phyloP scores from a whole-genome alignment of 2,888 invertebrate genomes.

The Clepsis dumicolana region DNA sequence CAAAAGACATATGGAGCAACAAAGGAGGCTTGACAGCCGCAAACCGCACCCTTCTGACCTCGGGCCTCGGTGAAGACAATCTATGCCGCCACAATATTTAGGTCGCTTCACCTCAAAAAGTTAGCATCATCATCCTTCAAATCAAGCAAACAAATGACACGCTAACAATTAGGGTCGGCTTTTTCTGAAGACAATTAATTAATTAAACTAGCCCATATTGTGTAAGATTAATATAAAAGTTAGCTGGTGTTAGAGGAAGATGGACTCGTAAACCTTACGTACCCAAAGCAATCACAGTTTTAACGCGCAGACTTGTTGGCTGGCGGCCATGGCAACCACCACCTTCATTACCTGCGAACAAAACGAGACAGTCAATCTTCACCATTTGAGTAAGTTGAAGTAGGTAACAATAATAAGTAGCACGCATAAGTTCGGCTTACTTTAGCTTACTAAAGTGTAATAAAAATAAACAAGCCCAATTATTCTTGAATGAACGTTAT shows the following conservation, averaged over 20 bases:
- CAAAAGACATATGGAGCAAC: constrained; percentile 24
- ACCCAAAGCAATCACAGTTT: constrained; percentile 62
- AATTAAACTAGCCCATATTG: constrained; percentile 12
- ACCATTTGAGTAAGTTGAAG: neutral
- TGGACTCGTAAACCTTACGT: constrained; percentile 45
- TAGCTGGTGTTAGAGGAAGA: constrained; percentile 6
- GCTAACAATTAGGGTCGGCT: constrained; percentile 63
- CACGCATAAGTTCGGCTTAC: neutral
- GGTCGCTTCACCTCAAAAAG: constrained; percentile 60
- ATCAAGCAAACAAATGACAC: constrained; percentile 62
- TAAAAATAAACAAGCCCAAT: neutral
- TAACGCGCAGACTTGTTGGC: constrained; percentile 53
- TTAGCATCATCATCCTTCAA: constrained; percentile 67
- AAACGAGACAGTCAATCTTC: constrained; percentile 28
- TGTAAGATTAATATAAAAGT: neutral
- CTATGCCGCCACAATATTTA: constrained; percentile 55
- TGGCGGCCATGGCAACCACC: constrained; percentile 53
- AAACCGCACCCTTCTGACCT: constrained; percentile 42
- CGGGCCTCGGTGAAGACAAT: constrained; percentile 43
- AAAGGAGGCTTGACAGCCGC: constrained; percentile 37
- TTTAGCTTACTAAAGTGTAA: neutral
- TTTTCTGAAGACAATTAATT: constrained; percentile 47
- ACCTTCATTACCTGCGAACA: constrained; percentile 64
- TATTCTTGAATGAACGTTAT: neutral
- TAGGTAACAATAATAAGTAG: neutral